Conservation (phyloP, 1,140 invertebrate genomes). For the Saccostrea cuccullata region DNA sequence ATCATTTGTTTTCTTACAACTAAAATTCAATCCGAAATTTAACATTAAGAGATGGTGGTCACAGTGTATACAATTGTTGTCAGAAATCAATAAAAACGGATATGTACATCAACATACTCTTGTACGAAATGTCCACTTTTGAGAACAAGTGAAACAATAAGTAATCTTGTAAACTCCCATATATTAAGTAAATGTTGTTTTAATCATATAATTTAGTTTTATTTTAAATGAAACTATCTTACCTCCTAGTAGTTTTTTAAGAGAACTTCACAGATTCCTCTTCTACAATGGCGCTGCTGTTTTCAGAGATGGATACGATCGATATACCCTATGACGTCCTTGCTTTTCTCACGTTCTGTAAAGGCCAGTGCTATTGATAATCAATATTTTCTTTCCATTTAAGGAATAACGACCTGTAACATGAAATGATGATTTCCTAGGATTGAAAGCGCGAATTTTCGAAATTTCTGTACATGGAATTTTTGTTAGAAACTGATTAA, state of each 20-base stretch:
- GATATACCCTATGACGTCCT: constrained; percentile 7
- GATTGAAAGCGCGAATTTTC: not conserved
- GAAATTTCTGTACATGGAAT: not conserved
- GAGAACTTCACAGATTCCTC: constrained; percentile 1
- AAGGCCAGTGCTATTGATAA: not conserved
- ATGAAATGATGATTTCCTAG: not conserved
- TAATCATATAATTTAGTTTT: not conserved
- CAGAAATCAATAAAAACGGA: not conserved
- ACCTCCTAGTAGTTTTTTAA: not conserved
- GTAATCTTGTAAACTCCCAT: no score
- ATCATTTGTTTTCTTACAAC: no score
- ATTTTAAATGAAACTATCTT: not conserved
- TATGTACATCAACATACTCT: not conserved
- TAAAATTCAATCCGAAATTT: not conserved
- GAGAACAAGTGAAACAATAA: not conserved
- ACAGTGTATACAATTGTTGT: not conserved
- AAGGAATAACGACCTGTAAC: not conserved
- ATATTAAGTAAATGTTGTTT: not conserved
- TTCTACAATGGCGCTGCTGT: constrained; percentile 7
- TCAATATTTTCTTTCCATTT: not conserved
- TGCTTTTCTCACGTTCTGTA: constrained; percentile 8
- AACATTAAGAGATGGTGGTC: not conserved
- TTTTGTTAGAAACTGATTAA: not conserved
- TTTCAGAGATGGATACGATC: constrained; percentile 10
- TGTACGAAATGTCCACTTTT: not conserved